Evolutionary conservation across 2,888 invertebrate genomes (phyloP), one percentile per base, ranked within the genome.

Genomic region (Cyaniris semiargus): DNA sequence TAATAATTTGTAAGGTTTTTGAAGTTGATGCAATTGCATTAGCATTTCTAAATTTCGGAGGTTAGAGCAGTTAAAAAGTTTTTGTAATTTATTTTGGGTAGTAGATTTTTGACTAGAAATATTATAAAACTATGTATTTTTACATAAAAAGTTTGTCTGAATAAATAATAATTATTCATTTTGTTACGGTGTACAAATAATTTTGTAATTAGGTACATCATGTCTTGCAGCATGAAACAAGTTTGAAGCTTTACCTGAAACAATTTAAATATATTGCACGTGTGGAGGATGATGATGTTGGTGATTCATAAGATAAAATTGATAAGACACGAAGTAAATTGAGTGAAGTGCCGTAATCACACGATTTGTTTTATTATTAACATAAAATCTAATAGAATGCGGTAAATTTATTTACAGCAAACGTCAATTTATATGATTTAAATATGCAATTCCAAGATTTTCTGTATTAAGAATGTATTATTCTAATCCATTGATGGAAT

Each of bases 321-420:
- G 13, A 66, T 66, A 66, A 27, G 8, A 27, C 27, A 15, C 21
- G 21, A 27, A 66, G 27, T 66, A 66, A 66, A 66, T 23, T 13
- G 23, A 27, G 27, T 27, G 27, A 1, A 31, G 27, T 15, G 15
- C 27, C 15, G 66, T 66, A 15, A 66, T 27, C 15, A 31, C 66
- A 15, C 27, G 66, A 66, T 66, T 66, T 66, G 66, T 66, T 66
- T 31, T 66, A 66, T 66, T 66, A 66, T 31, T 15, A 27, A 31
- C 66, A 66, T 66, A 66, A 66, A 66, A 66, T 31, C 27, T 5
- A 66, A 66, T 66, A 31, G 66, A 66, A 21, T 66, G 66, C 15
- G 66, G 27, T 66, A 66, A 66, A 27, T 5, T 27, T 15, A 66
- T 66, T 31, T 31, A 15, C 27, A 31, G 27, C 27, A 66, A 66